Conservation (phyloP, 2,113 vertebrate species). For the Macquaria australasica region DNA sequence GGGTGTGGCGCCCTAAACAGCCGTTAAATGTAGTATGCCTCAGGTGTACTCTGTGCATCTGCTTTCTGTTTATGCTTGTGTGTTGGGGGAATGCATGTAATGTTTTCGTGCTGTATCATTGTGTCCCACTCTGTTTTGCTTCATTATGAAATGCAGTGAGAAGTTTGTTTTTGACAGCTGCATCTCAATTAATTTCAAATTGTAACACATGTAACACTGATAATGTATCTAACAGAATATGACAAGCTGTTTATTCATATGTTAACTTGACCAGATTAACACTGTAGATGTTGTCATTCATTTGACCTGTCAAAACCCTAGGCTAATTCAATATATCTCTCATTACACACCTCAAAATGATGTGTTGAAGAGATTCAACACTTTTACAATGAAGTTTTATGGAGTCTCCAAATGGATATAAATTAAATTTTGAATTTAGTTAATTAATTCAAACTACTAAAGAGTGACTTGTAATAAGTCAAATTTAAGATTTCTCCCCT, state of each 20-base stretch:
- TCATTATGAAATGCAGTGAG: slow-evolving; percentile 1
- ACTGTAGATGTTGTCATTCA: neutral
- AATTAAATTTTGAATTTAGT: neutral
- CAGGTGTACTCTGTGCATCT: neutral
- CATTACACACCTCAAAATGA: neutral
- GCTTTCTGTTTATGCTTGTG: neutral
- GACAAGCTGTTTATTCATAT: neutral
- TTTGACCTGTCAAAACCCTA: neutral
- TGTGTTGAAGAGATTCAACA: no score
- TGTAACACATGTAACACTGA: neutral
- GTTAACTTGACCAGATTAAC: neutral
- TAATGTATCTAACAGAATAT: neutral
- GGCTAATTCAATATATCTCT: neutral
- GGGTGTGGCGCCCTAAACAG: neutral
- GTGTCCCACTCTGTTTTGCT: neutral
- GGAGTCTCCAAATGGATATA: neutral
- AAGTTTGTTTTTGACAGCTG: neutral
- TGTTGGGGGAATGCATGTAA: neutral
- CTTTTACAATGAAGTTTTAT: neutral
- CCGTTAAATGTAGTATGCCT: neutral
- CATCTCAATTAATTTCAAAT: neutral
- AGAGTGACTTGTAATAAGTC: neutral
- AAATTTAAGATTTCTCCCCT: neutral
- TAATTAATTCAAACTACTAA: neutral
- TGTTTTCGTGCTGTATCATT: neutral